phyloP scores from a whole-genome alignment of 1,140 invertebrate species.

The Maniola jurtina region DNA sequence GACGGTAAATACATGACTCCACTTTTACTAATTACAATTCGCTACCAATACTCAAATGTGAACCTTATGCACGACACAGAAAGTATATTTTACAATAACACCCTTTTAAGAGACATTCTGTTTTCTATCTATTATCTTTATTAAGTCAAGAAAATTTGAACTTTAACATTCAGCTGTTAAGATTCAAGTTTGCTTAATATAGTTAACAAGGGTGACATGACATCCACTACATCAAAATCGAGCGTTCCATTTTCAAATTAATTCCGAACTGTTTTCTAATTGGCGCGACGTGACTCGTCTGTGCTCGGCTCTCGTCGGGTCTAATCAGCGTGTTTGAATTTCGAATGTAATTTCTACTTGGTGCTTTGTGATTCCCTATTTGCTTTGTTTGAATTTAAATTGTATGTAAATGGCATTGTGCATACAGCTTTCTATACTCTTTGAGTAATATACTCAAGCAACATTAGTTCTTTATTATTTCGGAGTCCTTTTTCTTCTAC shows the following conservation, averaged over 20 bases:
- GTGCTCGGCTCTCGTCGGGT: slow-evolving; percentile 58
- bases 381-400: slow-evolving; percentile 7
- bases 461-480: too few species aligned
- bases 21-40: slow-evolving; percentile 52
- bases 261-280: slow-evolving; percentile 72
- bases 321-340: slow-evolving; percentile 52
- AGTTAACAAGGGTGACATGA: slow-evolving; percentile 53
- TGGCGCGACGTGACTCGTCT: slow-evolving; percentile 70
- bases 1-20: slow-evolving; percentile 32
- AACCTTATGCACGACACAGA: slow-evolving; percentile 26
- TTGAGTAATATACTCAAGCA: too few species aligned
- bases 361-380: slow-evolving; percentile 44
- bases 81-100: slow-evolving; percentile 33
- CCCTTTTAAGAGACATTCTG: slow-evolving; percentile 38
- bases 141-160: slow-evolving; percentile 35
- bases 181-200: slow-evolving; percentile 30
- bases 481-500: too few species aligned
- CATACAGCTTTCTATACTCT: too few species aligned
- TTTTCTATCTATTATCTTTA: slow-evolving; percentile 49
- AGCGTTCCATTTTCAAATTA: slow-evolving; percentile 75
- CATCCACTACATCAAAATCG: slow-evolving; percentile 75
- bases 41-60: slow-evolving; percentile 15
- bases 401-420: background rate
- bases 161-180: slow-evolving; percentile 30
- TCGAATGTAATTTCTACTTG: slow-evolving; percentile 57